These are phyloP conservation scores for Cheilosia impressa DNA, from an alignment of 2,888 invertebrate genomes.

Conservation along the genomic window DNA sequence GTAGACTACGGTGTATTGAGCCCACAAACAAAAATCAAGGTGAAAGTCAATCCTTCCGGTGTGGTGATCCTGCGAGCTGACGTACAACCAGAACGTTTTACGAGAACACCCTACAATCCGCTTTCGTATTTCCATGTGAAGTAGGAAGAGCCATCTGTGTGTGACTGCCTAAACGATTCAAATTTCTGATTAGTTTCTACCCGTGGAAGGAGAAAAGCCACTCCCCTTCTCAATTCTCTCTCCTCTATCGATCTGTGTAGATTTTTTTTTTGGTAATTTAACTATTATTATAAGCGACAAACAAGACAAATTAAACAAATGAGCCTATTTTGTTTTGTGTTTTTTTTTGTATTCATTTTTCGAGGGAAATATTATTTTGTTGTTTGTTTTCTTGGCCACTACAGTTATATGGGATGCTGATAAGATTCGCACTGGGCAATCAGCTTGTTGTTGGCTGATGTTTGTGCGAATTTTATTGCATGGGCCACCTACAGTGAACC, in stretches of 20 bases:
- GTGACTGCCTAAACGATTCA: constrained; percentile 38
- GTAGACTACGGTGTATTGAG: constrained; percentile 93
- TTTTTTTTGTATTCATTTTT: constrained; percentile 46
- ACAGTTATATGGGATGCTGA: constrained; percentile 4
- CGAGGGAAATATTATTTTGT: background rate
- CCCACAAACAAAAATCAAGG: constrained; percentile 95
- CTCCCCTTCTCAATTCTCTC: constrained; percentile 8
- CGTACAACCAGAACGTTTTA: constrained; percentile 86
- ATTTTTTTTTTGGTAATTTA: constrained; percentile 69
- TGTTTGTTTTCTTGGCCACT: background rate
- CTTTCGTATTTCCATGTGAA: constrained; percentile 71
- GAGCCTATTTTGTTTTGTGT: constrained; percentile 39
- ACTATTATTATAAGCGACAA: constrained; percentile 68
- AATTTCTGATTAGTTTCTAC: constrained; percentile 22
- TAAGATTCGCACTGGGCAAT: constrained; percentile 5
- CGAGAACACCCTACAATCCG: constrained; percentile 72
- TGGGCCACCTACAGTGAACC: constrained; percentile 5
- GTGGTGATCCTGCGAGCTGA: constrained; percentile 93
- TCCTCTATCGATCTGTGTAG: constrained; percentile 40
- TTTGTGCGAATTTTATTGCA: background rate
- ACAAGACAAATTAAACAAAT: constrained; percentile 46
- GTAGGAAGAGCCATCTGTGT: constrained; percentile 45
- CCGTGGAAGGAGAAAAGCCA: constrained; percentile 1
- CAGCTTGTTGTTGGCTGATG: constrained; percentile 7
- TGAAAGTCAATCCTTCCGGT: constrained; percentile 96